Evolutionary conservation across 2,888 invertebrate species (phyloP).

Genomic region (Acleris laterana): DNA sequence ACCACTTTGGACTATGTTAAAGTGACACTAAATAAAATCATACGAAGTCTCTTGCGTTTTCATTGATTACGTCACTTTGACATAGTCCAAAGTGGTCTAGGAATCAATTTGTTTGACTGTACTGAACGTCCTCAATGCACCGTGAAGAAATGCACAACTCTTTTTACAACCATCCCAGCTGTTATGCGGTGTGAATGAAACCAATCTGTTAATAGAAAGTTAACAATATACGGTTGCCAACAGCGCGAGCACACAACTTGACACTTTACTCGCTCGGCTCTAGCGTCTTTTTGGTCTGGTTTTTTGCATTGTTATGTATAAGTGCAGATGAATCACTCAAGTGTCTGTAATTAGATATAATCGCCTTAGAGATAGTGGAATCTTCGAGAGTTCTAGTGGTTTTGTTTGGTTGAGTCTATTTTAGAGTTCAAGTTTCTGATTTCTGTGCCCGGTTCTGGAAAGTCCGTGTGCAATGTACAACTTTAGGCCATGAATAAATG

Average conservation of each 20-base stretch:
- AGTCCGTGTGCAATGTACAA: too few relatives aligned
- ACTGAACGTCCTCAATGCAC: neutral
- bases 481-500: too few relatives aligned
- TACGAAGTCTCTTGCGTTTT: too few relatives aligned
- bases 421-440: neutral
- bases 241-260: conserved; percentile 36
- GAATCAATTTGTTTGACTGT: too few relatives aligned
- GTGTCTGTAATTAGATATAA: conserved; percentile 33
- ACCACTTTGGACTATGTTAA: too few relatives aligned
- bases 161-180: conserved; percentile 41
- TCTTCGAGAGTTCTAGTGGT: conserved; percentile 13
- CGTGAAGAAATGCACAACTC: neutral
- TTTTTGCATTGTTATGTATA: conserved; percentile 5
- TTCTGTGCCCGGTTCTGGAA: too few relatives aligned
- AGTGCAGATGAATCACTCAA: conserved; percentile 25
- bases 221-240: conserved; percentile 21
- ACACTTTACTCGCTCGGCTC: conserved; percentile 1
- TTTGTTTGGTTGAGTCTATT: conserved; percentile 4
- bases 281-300: neutral
- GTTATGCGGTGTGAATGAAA: conserved; percentile 48
- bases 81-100: too few relatives aligned
- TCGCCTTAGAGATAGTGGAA: conserved; percentile 31
- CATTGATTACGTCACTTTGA: too few relatives aligned
- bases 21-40: too few relatives aligned
- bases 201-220: conserved; percentile 51